Evolutionary conservation across 2,113 vertebrate genomes (phyloP).

Genomic region (Amblyornis subalaris): DNA sequence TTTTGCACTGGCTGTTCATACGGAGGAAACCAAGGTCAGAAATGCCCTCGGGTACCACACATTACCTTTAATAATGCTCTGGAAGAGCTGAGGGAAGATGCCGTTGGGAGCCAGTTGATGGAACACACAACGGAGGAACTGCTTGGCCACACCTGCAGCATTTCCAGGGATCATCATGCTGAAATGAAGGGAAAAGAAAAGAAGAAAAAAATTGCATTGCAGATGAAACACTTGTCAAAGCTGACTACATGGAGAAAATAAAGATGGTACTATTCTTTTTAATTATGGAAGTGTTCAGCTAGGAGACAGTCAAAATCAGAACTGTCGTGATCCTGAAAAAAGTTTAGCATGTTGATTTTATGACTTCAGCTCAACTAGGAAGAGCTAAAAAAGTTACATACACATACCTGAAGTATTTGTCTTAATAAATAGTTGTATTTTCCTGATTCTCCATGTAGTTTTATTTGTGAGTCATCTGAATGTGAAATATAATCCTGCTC

Average conservation of each 20-base stretch:
- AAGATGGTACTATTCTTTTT: neutral
- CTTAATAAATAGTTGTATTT: neutral
- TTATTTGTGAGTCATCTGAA: neutral
- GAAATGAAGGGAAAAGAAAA: neutral
- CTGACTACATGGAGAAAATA: neutral
- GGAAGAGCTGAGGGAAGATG: slow-evolving; percentile 96
- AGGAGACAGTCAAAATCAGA: neutral
- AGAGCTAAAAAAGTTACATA: neutral
- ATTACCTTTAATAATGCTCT: slow-evolving; percentile 97
- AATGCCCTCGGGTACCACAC: neutral
- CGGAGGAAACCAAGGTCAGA: neutral
- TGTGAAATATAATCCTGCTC: neutral
- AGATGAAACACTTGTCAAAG: neutral
- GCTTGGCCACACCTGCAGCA: slow-evolving; percentile 95
- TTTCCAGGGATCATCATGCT: slow-evolving; percentile 99
- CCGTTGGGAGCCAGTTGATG: slow-evolving; percentile 97
- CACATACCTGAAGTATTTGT: neutral
- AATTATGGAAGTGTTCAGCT: neutral
- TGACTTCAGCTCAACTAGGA: neutral
- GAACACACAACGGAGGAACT: slow-evolving; percentile 95
- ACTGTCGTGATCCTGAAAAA: neutral
- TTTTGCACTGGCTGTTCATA: neutral
- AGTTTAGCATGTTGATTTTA: neutral
- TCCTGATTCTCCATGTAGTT: neutral
- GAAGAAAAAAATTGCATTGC: neutral